A percentile compares a stretch with the other conserved stretches of the same genome.
Evolutionary conservation across 2,113 vertebrate species (phyloP).

Genomic region (Cephalopterus ornatus): DNA sequence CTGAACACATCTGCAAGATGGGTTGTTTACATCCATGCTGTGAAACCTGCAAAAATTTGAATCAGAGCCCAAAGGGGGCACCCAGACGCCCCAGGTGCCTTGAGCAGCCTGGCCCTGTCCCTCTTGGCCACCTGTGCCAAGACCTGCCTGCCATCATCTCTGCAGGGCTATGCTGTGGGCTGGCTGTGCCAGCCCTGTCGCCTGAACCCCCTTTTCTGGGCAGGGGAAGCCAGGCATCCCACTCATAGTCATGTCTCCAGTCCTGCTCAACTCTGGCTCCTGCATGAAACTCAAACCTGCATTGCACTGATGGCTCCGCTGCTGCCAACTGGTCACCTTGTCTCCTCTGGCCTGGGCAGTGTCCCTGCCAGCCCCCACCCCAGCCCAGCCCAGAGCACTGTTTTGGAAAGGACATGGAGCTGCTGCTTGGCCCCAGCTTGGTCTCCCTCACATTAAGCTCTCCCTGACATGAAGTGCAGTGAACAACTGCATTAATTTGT

Average conservation of each 20-base stretch:
- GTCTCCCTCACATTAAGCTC: not conserved
- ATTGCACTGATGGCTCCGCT: not conserved
- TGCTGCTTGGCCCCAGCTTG: rapidly evolving
- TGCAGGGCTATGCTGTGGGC: not conserved
- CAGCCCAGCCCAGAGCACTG: not conserved
- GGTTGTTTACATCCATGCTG: not conserved
- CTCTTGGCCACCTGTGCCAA: too few species aligned
- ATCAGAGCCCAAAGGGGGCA: not conserved
- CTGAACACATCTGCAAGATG: not conserved
- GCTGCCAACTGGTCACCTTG: rapidly evolving
- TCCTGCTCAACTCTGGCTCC: not conserved
- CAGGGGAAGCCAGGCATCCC: not conserved
- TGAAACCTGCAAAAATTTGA: rapidly evolving
- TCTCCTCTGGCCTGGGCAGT: not conserved
- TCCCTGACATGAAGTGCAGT: rapidly evolving
- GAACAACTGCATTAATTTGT: not conserved
- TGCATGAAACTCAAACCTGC: rapidly evolving
- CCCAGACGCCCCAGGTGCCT: too few species aligned
- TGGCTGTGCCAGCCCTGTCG: not conserved
- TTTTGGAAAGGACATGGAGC: not conserved
- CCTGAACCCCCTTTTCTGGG: rapidly evolving
- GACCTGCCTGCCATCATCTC: not conserved
- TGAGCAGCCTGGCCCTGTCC: not conserved
- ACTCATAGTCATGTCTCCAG: rapidly evolving
- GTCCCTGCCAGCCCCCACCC: not conserved